These are phyloP conservation scores for Typhlomys cinereus DNA, from an alignment of 2,113 vertebrate genomes.

Conservation along the genomic window DNA sequence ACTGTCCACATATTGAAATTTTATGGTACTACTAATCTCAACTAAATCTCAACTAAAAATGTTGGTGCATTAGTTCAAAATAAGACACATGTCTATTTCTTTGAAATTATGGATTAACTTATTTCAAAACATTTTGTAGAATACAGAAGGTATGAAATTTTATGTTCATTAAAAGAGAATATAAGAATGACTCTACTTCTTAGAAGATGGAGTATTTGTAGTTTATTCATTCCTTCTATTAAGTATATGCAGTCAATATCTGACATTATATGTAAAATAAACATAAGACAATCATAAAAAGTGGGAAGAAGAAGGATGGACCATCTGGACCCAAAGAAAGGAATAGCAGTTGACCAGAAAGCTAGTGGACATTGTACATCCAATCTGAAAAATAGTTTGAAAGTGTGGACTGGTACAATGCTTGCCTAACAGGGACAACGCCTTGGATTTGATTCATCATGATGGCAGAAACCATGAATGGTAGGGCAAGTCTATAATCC, in stretches of 20 bases:
- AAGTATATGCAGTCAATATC: neutral
- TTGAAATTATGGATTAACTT: constrained; percentile 5
- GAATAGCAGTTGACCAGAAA: neutral
- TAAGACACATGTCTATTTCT: neutral
- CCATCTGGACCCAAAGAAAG: neutral
- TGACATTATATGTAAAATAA: neutral
- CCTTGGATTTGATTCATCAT: neutral
- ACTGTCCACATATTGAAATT: constrained; percentile 28
- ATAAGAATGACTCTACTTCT: neutral
- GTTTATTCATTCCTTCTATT: neutral
- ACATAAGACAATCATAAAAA: neutral
- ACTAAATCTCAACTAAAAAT: neutral
- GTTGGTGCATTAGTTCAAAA: neutral
- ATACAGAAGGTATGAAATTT: neutral
- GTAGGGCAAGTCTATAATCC: neutral
- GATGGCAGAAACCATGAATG: neutral
- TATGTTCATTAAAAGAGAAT: neutral
- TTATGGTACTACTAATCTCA: neutral
- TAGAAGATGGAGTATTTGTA: neutral
- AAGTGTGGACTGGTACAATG: neutral
- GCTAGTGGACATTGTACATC: neutral
- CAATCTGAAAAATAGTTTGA: neutral
- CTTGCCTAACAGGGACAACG: neutral
- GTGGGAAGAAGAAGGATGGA: neutral
- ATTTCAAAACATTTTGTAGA: constrained; percentile 6